These are phyloP conservation scores for Atta colombica DNA, from an alignment of 1,140 invertebrate genomes.

Conservation along the genomic window DNA sequence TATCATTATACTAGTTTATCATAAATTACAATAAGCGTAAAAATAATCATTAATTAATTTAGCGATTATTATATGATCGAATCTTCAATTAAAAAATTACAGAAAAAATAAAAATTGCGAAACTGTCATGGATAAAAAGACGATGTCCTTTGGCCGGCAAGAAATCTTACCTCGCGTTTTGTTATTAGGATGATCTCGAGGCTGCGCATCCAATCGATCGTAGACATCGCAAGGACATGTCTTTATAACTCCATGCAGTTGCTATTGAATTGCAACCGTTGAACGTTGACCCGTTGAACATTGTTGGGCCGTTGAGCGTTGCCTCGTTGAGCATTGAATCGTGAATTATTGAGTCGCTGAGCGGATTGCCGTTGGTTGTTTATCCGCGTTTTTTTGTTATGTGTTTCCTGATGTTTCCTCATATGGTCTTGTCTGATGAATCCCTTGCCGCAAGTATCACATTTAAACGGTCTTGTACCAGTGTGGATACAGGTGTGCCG, in stretches of 20 bases:
- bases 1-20: not conserved
- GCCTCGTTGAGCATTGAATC: too few species aligned
- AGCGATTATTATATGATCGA: not conserved
- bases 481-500: conserved; percentile 95
- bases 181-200: conserved; percentile 20
- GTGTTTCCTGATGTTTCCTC: conserved; percentile 96
- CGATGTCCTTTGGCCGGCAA: not conserved
- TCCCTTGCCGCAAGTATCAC: conserved; percentile 93
- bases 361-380: not conserved
- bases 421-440: conserved; percentile 98
- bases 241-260: not conserved
- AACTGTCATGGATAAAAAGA: not conserved
- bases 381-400: conserved; percentile 87
- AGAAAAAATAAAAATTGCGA: not conserved
- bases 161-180: not conserved
- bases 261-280: not conserved
- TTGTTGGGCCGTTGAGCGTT: too few species aligned
- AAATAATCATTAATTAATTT: not conserved
- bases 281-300: not conserved
- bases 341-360: not conserved
- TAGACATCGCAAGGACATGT: not conserved
- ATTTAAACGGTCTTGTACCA: conserved; percentile 93
- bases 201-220: not conserved
- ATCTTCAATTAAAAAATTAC: not conserved
- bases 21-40: not conserved